A percentile compares a stretch with the other conserved stretches of the same genome.
phyloP scores from a whole-genome alignment of 2,888 invertebrate genomes.

The Ecliptopera silaceata region DNA sequence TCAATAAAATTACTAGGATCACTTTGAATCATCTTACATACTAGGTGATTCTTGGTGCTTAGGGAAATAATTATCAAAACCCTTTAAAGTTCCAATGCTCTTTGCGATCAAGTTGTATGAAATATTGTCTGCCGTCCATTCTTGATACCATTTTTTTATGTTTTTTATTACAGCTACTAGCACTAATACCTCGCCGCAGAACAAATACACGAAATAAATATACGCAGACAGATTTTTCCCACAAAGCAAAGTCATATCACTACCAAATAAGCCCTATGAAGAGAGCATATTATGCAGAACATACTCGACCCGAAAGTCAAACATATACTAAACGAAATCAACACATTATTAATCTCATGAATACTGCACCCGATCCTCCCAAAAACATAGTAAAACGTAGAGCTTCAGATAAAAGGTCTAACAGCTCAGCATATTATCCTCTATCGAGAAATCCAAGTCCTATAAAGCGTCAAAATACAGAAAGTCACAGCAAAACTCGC shows the following conservation, averaged over 20 bases:
- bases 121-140: no score
- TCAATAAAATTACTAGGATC: no score
- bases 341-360: slow-evolving; percentile 7
- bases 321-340: neutral
- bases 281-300: slow-evolving; percentile 3
- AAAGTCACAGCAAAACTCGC: neutral
- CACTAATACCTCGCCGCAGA: slow-evolving; percentile 10
- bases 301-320: neutral
- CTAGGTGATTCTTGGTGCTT: no score
- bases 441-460: slow-evolving; percentile 1
- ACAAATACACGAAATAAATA: slow-evolving; percentile 16
- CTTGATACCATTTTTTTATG: no score
- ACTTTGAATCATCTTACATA: no score
- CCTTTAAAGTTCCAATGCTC: neutral
- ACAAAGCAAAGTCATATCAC: neutral
- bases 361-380: neutral
- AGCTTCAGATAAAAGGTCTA: slow-evolving; percentile 1
- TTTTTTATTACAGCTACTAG: slow-evolving; percentile 8
- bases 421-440: neutral
- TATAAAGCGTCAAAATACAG: neutral
- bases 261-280: slow-evolving; percentile 2
- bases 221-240: slow-evolving; percentile 19
- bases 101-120: no score
- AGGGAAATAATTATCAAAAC: no score
- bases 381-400: neutral